Evolutionary conservation across 2,797 vertebrate genomes (phyloP).

Genomic region (Crocodylus rhombifer): DNA sequence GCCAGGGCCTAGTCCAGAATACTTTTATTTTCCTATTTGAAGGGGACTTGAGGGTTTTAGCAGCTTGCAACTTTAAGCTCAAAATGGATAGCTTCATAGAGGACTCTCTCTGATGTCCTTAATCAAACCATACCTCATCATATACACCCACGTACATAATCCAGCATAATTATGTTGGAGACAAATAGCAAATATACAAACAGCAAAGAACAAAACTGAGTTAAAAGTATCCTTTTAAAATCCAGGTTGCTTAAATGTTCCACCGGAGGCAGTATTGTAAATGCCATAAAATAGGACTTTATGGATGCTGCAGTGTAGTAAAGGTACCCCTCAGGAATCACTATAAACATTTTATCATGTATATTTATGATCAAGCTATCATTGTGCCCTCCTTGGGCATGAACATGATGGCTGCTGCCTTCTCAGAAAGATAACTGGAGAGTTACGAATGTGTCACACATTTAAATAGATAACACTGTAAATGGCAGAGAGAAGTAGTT

Average conservation of each 20-base stretch:
- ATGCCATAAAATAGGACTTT: background rate
- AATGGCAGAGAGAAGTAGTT: background rate
- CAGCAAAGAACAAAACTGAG: background rate
- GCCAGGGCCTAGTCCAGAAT: background rate
- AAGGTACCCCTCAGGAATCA: background rate
- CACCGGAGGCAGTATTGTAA: constrained; percentile 18
- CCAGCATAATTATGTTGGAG: background rate
- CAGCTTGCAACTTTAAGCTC: background rate
- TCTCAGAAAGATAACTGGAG: background rate
- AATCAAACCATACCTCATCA: background rate
- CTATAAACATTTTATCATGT: accelerated
- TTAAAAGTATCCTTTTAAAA: background rate
- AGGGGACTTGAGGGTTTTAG: background rate
- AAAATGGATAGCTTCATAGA: background rate
- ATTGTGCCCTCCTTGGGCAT: background rate
- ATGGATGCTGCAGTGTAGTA: background rate
- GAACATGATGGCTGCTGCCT: background rate
- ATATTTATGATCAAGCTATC: background rate
- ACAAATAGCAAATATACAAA: background rate
- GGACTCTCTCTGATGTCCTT: background rate
- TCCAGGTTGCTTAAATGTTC: background rate
- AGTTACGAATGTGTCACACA: background rate
- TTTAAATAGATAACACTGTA: background rate
- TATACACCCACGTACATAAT: background rate
- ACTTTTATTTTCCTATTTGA: background rate